Evolutionary conservation across 2,797 vertebrate species (phyloP).

Genomic region (Remorina albescens): DNA sequence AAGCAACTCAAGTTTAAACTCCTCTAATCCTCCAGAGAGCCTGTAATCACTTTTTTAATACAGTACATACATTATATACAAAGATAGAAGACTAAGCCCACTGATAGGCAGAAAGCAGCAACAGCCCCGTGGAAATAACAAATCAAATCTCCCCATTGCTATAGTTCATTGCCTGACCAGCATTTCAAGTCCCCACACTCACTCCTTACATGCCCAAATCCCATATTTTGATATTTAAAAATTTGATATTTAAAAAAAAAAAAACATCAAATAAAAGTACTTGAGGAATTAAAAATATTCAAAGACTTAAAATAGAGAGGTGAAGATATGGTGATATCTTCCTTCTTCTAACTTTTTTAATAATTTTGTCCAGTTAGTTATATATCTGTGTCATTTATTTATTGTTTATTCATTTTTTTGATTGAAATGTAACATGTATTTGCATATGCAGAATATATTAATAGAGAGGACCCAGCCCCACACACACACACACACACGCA

Average conservation of each 20-base stretch:
- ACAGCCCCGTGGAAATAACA: conserved; percentile 35
- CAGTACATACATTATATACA: conserved; percentile 75
- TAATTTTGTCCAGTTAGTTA: conserved; percentile 1
- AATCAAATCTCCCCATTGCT: conserved; percentile 35
- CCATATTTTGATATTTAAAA: conserved; percentile 29
- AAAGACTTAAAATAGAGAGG: conserved; percentile 47
- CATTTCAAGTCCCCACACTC: conserved; percentile 16
- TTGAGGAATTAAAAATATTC: conserved; percentile 38
- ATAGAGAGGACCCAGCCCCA: conserved; percentile 32
- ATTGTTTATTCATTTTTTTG: conserved; percentile 2
- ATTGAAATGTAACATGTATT: conserved; percentile 60
- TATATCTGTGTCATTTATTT: conserved; percentile 18
- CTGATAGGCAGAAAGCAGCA: conserved; percentile 56
- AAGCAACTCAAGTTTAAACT: conserved; percentile 16
- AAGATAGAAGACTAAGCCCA: conserved; percentile 34
- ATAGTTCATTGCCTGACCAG: conserved; percentile 31
- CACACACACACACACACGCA: neutral
- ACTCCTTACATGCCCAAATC: conserved; percentile 22
- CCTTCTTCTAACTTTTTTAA: conserved; percentile 3
- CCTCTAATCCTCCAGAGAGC: conserved; percentile 37
- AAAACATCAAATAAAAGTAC: conserved; percentile 51
- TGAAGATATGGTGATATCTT: conserved; percentile 33
- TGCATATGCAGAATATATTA: conserved; percentile 72
- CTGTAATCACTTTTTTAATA: conserved; percentile 61
- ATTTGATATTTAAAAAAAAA: conserved; percentile 33